phyloP scores from a whole-genome alignment of 2,888 invertebrate genomes.

The Capitulum mitella region DNA sequence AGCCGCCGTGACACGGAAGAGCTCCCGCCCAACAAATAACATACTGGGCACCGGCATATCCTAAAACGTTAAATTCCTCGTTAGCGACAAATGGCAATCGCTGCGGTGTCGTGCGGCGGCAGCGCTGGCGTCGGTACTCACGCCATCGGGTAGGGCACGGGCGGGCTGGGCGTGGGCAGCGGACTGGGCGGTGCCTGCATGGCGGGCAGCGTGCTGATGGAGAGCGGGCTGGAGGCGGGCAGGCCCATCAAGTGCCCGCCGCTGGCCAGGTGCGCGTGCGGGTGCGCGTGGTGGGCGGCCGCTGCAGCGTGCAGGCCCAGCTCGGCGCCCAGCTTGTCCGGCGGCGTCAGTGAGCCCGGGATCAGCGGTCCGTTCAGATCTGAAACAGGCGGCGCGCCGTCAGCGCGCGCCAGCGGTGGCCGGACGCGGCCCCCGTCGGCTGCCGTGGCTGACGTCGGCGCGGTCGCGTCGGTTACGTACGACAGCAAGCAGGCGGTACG shows the following conservation, averaged over 20 bases:
- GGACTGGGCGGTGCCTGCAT: slow-evolving; percentile 76
- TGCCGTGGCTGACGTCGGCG: too few relatives aligned
- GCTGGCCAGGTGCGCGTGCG: neutral
- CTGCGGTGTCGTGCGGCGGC: too few relatives aligned
- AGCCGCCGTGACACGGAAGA: too few relatives aligned
- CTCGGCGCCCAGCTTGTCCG: slow-evolving; percentile 45
- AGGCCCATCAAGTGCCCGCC: slow-evolving; percentile 58
- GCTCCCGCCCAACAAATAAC: too few relatives aligned
- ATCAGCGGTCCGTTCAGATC: slow-evolving; percentile 36
- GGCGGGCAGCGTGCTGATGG: slow-evolving; percentile 46
- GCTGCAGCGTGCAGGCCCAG: neutral
- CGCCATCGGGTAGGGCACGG: slow-evolving; percentile 40
- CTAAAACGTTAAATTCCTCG: too few relatives aligned
- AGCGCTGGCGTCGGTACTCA: slow-evolving; percentile 22
- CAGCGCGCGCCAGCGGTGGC: neutral
- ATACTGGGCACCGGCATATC: too few relatives aligned
- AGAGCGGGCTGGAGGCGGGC: slow-evolving; percentile 46
- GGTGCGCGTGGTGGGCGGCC: neutral
- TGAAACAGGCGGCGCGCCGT: slow-evolving; percentile 17
- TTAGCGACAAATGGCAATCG: too few relatives aligned
- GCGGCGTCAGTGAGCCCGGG: slow-evolving; percentile 47
- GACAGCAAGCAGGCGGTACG: too few relatives aligned
- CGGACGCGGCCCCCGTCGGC: too few relatives aligned
- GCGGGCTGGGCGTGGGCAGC: slow-evolving; percentile 48
- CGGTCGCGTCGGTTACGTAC: too few relatives aligned